Evolutionary conservation across 2,888 invertebrate species (phyloP), one percentile per base, ranked within the genome.

Genomic region (Aromia moschata): DNA sequence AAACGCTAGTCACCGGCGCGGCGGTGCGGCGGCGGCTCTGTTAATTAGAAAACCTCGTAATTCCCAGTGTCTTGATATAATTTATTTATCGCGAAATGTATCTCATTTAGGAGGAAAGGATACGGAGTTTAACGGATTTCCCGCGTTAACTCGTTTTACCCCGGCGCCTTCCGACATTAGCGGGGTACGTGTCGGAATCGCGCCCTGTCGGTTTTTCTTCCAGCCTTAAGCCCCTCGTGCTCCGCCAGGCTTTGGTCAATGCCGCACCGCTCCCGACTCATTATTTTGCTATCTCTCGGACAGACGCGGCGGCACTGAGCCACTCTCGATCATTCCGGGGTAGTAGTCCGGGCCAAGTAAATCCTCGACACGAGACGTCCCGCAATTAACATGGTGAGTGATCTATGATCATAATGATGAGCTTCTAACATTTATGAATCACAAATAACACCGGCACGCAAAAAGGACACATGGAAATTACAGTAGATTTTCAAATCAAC

Each of bases 151-250:
- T 70, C 66, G 71, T 70, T 74, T 73, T 62, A 67, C 64, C 67
- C 66, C 60, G 66, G 67, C 64, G 70, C 68, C 65, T 67, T 65
- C 62, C 68, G 70, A 73, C 74, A 68, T 72, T 74, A 75, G 74
- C 71, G 66, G 72, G 67, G 68, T 72, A 73, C 75, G 74, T 75
- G 75, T 74, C 73, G 70, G 74, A 74, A 74, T 71, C 69, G 64
- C 64, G 58, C 60, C 59, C 62, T 63, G 65, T 68, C 69, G 68
- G 69, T 74, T 75, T 74, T 74, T 74, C 71, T 65, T 62, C 56
- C 52, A 65, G 57, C 61, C 64, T 70, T 72, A 70, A 74, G 69
- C 67, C 63, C 55, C 33, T 45, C 43, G 41, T 65, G 64, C 67
- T 65, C 65, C 59, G 58, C 31, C 43, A 56, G 59, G 58, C 60